phyloP scores from a whole-genome alignment of 2,113 vertebrate genomes.

The Boleophthalmus pectinirostris region DNA sequence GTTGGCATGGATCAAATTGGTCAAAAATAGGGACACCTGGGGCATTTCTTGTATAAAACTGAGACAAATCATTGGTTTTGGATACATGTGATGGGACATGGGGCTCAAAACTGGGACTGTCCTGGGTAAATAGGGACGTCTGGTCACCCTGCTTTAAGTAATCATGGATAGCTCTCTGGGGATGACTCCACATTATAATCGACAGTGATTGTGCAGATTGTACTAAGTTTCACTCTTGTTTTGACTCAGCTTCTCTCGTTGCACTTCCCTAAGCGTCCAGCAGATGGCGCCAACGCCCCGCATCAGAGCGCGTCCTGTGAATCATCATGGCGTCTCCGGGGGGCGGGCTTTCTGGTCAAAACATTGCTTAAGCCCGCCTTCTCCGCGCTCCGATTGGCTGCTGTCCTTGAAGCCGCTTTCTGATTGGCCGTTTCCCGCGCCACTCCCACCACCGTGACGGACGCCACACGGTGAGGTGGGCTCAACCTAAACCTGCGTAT shows the following conservation, averaged over 20 bases:
- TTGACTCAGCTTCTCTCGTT: not conserved
- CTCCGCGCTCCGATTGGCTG: constrained; percentile 25
- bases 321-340: constrained; percentile 5
- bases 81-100: too few relatives aligned
- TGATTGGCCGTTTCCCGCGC: constrained; percentile 39
- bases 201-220: not conserved
- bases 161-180: too few relatives aligned
- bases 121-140: too few relatives aligned
- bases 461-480: constrained; percentile 14
- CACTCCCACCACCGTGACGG: constrained; percentile 10
- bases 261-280: constrained; percentile 26
- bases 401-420: not conserved
- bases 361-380: constrained; percentile 30
- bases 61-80: too few relatives aligned
- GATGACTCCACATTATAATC: too few relatives aligned
- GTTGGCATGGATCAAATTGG: too few relatives aligned
- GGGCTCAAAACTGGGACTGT: too few relatives aligned
- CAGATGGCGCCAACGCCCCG: constrained; percentile 13
- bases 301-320: not conserved
- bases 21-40: too few relatives aligned
- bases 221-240: not conserved
- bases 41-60: too few relatives aligned
- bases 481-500: constrained; percentile 23
- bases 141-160: too few relatives aligned
- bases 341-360: constrained; percentile 13